Conservation (phyloP, 2,113 vertebrate genomes). For the Beaufortia kweichowensis region DNA sequence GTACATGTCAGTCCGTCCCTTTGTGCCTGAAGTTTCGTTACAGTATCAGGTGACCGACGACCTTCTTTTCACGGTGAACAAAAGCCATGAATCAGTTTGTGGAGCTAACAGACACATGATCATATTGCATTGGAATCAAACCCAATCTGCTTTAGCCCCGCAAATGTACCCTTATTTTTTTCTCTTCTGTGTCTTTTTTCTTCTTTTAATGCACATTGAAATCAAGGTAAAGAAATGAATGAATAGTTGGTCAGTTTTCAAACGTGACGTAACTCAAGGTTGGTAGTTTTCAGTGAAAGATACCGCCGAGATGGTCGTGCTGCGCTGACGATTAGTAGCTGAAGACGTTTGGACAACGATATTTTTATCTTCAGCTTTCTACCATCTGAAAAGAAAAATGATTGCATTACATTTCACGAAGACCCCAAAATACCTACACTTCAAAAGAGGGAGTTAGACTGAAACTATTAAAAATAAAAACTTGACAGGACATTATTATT, state of each 20-base stretch:
- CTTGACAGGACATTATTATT: too few relatives aligned
- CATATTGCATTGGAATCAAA: constrained; percentile 77
- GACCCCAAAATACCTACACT: background rate
- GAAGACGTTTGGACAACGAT: constrained; percentile 66
- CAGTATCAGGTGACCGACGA: constrained; percentile 70
- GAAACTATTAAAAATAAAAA: too few relatives aligned
- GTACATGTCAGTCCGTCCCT: constrained; percentile 85
- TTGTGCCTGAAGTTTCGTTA: constrained; percentile 78
- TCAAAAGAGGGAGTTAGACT: background rate
- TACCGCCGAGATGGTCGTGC: constrained; percentile 33
- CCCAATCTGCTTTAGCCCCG: constrained; percentile 63
- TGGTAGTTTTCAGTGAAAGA: constrained; percentile 27
- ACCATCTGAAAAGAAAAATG: constrained; percentile 79
- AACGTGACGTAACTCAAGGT: constrained; percentile 81
- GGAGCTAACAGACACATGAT: constrained; percentile 65
- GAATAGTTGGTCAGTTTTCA: constrained; percentile 72
- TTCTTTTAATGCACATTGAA: constrained; percentile 65
- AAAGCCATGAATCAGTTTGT: constrained; percentile 61
- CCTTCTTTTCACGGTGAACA: constrained; percentile 66
- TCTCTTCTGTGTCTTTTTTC: constrained; percentile 35
- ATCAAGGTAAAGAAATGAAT: constrained; percentile 69
- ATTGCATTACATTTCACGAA: too few relatives aligned
- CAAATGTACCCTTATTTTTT: constrained; percentile 62
- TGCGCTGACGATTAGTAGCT: constrained; percentile 71
- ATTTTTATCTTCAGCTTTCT: constrained; percentile 88